These are phyloP conservation scores for Caenorhabditis uteleia DNA, from an alignment of 2,888 invertebrate genomes.

Conservation along the genomic window DNA sequence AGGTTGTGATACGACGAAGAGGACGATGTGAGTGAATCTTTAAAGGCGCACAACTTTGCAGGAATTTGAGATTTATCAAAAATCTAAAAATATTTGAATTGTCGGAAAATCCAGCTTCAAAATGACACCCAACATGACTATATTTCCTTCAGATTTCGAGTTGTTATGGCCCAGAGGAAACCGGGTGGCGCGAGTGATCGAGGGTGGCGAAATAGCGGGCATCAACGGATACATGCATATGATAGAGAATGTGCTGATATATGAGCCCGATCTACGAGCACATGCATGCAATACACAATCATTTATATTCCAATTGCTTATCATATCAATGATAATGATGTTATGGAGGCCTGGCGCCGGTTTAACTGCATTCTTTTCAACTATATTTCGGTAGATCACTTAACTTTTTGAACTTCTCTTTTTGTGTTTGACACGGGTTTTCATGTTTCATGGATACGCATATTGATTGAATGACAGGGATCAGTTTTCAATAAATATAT, in stretches of 20 bases:
- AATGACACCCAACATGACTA: not conserved
- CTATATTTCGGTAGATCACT: too few relatives aligned
- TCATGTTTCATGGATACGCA: too few relatives aligned
- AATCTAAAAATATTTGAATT: not conserved
- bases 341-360: conserved; percentile 35
- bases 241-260: conserved; percentile 82
- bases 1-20: conserved; percentile 64
- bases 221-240: conserved; percentile 95
- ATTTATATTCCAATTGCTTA: conserved; percentile 15
- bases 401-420: too few relatives aligned
- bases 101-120: not conserved
- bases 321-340: conserved; percentile 15
- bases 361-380: too few relatives aligned
- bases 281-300: conserved; percentile 36
- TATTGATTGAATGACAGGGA: too few relatives aligned
- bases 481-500: too few relatives aligned
- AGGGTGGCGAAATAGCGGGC: conserved; percentile 88
- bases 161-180: conserved; percentile 70
- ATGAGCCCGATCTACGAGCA: conserved; percentile 65
- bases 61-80: not conserved
- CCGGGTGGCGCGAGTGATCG: conserved; percentile 64
- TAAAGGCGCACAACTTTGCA: too few relatives aligned
- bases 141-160: conserved; percentile 62
- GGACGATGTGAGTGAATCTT: conserved; percentile 63
- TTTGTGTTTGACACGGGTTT: too few relatives aligned